Conservation (phyloP, 2,797 vertebrate species). For the Macrochelys suwanniensis region DNA sequence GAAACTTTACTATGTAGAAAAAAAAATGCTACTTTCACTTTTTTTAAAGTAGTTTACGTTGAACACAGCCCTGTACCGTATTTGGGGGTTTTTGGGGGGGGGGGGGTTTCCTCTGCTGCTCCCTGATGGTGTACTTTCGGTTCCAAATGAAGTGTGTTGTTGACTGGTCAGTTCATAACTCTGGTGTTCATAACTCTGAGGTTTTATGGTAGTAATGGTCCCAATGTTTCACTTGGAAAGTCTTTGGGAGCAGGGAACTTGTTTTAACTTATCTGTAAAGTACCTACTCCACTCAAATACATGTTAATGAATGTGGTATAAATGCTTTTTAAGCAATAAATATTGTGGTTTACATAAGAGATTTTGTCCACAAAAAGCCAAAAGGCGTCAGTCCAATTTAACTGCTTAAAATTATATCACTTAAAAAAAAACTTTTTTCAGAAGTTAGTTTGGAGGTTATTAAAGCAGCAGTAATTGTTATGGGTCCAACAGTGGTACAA, state of each 20-base stretch:
- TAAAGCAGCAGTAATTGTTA: not conserved
- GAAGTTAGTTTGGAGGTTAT: slow-evolving; percentile 1
- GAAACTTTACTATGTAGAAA: no score
- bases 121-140: no score
- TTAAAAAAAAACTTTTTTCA: not conserved
- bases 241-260: not conserved
- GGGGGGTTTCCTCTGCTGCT: no score
- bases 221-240: not conserved
- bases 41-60: no score
- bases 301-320: not conserved
- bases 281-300: not conserved
- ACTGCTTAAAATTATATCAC: not conserved
- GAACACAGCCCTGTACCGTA: no score
- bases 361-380: slow-evolving; percentile 2
- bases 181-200: no score
- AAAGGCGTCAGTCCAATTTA: not conserved
- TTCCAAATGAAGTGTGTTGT: no score
- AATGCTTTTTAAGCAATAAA: slow-evolving; percentile 10
- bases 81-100: no score
- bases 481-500: not conserved
- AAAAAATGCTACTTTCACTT: no score
- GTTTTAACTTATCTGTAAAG: not conserved
- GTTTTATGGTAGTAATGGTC: not conserved
- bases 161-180: no score
- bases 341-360: not conserved